Base-by-base conservation (phyloP, 2,888 invertebrate genomes). In the Noctua janthina region DNA sequence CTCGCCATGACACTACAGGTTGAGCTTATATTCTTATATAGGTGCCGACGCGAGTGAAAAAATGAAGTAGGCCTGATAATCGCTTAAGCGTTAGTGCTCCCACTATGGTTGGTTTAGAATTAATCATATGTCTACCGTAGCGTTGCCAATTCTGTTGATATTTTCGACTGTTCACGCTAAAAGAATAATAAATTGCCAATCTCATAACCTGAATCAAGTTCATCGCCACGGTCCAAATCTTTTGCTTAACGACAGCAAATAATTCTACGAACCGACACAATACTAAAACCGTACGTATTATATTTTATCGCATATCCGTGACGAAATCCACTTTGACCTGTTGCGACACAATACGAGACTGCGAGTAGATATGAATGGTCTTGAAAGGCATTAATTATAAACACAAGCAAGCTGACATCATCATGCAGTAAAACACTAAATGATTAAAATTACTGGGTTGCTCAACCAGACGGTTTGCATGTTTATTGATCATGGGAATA, bases 341-440 rank as follows among this genome's bases (percentile, higher is more conserved):
- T 79, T 77, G 76, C 71, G 51, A 73, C 73, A 82, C 62, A 74
- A 56, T 67, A 70, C 62, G 15, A 74, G 82, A 64, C 59, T 46
- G 39, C 69, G 23, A 81, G 78, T 74, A 76, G 84, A 89, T 84
- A 84, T 66, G 76, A 82, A 77, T 83, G 79, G 70, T 79, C 82
- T 84, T 88, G 84, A 74, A 64, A 81, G 81, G 72, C 83, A 84
- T 89, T 87, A 90, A 90, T 89, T 88, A 82, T 73, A 81, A 81
- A 83, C 62, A 85, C 86, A 89, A 88, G 69, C 68, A 71, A 17
- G 75, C 66, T 91, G 89, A 90, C 66, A 66, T 66, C 88, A 82
- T 90, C 89, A 91, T 80, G 64, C 76, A 73, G 69, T 83, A 82
- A 78, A 84, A 79, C 81, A 85, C 71, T 74, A 62, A 79, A 51